Evolutionary conservation across 2,113 vertebrate species (phyloP), one percentile per base, ranked within the genome.

Genomic region (Balaeniceps rex): DNA sequence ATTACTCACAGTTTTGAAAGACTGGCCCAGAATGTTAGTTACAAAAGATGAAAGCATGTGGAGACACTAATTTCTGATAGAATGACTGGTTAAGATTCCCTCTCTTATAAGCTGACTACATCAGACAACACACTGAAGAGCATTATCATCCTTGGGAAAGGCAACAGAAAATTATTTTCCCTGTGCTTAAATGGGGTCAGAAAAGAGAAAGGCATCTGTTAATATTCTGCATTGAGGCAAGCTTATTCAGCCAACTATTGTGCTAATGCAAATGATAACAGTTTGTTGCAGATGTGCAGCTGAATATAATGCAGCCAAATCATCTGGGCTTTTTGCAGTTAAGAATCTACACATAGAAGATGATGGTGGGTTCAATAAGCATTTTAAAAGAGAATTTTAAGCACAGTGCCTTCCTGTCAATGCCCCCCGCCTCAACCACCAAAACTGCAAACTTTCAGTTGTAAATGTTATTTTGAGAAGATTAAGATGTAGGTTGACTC

Each of bases 231-330:
- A 1, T 14, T 42, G 77, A 87, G 23, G 52, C 36, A 76, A 71
- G n/a, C 5, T 71, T 57, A 36, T 54, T 89, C 64, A 87, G 65
- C 49, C 47, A 91, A 44, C 81, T 61, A 87, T 74, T 94, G 61
- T 93, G 75, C 55, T 87, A 79, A 91, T 65, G 87, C 58, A 94
- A 96, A 95, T 83, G 17, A 38, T 28, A 91, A 66, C 6, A 66
- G 61, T n/a, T 96, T 92, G 34, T 69, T 96, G 93, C 94, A 95
- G 95, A 92, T 94, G 65, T 89, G 84, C 52, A 75, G 54, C 4
- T 29, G 65, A 92, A 68, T 47, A 91, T 28, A 95, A 64, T 10
- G 31, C 72, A 82, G 38, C 19, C 69, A 91, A 81, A 87, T 72
- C 70, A 77, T 85, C 49, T n/a, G 58, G 34, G 33, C 13, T 72